Conservation (phyloP, 2,797 vertebrate species). For the Sternotherus odoratus region DNA sequence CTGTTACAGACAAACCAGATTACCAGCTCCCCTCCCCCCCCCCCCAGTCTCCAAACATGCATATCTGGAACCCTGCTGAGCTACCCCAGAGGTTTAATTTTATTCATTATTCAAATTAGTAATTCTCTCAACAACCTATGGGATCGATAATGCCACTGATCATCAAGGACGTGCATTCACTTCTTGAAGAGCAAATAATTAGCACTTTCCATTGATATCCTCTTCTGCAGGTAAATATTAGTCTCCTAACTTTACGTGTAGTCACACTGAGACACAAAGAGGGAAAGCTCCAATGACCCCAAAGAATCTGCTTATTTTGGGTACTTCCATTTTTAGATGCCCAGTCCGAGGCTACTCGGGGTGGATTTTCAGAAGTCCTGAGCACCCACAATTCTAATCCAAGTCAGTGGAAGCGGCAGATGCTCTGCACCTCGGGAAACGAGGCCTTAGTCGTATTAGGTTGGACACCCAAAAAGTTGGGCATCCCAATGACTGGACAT, state of each 20-base stretch:
- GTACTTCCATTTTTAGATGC: neutral
- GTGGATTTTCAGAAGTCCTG: neutral
- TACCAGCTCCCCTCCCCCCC: neutral
- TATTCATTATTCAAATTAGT: neutral
- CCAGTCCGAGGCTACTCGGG: fast-evolving
- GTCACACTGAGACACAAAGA: neutral
- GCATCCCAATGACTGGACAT: neutral
- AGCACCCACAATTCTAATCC: neutral
- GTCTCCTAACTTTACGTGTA: neutral
- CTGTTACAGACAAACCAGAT: neutral
- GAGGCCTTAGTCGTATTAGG: fast-evolving
- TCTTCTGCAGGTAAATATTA: neutral
- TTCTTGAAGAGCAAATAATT: neutral
- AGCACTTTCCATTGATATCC: neutral
- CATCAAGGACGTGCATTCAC: neutral
- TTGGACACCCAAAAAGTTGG: neutral
- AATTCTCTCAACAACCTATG: neutral
- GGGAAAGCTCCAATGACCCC: neutral
- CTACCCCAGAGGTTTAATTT: neutral
- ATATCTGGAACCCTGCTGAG: neutral
- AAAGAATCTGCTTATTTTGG: neutral
- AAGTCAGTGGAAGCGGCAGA: neutral
- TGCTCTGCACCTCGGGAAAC: neutral
- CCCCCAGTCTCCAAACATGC: neutral
- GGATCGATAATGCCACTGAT: neutral